Base-by-base conservation (phyloP, 2,888 invertebrate genomes). In the Flabesymbios commensalis region DNA sequence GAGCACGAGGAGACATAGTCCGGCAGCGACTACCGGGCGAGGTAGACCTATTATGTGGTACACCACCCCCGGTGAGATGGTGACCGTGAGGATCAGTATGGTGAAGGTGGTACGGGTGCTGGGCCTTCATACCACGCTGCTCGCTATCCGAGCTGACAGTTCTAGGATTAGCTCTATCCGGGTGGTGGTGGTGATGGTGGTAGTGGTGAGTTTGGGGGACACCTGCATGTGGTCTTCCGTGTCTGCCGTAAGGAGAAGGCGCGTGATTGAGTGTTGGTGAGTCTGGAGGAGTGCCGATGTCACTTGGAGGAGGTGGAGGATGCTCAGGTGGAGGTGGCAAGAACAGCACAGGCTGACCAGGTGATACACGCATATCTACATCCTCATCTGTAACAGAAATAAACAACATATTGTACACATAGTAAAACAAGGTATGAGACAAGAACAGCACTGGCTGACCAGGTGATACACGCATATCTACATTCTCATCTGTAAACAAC, bases 291-390 rank as follows among this genome's bases (percentile, higher is more conserved):
- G 78, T 74, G 4, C 78, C 77, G 54, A 76, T 71, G 59, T 69
- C 67, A 33, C 65, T 80, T 3, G 80, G 79, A 7, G 83, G 83
- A n/a, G n/a, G n/a, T n/a, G n/a, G n/a, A 10, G 83, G 83, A 65
- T 83, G 80, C 53, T 82, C 82, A 1, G 83, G 83, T 2, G 83
- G 83, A 22, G 83, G 83, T 22, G 83, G 83, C 4, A 83, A 74
- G 64, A 83, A 70, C 24, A 74, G 69, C 57, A 78, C 78, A 65
- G 59, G 36, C 49, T 49, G 29, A 17, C 49, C 49, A n/a, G 10
- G 39, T 7, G 49, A 32, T 14, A 29, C 31, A 28, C 14, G 49
- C 14, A 17, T 10, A 7, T 56, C n/a, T 4, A 28, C 47, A 22
- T 48, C 56, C 41, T 48, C 56, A 28, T 43, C 56, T 56, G 47